Conservation (phyloP, 2,797 vertebrate genomes). For the Loris lydekkerianus region DNA sequence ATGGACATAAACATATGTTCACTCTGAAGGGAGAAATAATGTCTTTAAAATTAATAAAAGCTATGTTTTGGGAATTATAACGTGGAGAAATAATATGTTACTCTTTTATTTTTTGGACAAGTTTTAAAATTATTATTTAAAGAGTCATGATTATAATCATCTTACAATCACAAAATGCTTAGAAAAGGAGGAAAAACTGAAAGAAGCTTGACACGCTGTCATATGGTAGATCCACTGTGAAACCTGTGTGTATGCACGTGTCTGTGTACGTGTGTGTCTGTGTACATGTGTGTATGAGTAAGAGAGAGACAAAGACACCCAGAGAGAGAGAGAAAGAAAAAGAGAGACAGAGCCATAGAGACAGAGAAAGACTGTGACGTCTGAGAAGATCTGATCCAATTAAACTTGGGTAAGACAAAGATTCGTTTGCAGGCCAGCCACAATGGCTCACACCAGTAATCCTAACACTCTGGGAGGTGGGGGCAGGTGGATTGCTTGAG, state of each 20-base stretch:
- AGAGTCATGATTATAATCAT: background rate
- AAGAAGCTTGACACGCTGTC: background rate
- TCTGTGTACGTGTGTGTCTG: background rate
- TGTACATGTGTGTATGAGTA: background rate
- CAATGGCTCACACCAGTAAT: no score
- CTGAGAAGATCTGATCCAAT: no score
- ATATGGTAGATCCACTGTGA: background rate
- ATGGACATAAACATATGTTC: background rate
- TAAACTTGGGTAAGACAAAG: no score
- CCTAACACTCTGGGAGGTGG: no score
- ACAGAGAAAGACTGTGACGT: background rate
- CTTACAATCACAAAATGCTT: background rate
- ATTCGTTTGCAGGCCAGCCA: no score
- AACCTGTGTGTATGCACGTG: background rate
- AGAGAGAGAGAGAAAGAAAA: background rate
- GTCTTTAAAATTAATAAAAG: background rate
- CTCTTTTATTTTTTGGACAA: background rate
- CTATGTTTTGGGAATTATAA: background rate
- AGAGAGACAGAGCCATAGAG: background rate
- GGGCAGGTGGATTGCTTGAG: no score
- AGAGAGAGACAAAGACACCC: background rate
- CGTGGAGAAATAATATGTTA: background rate
- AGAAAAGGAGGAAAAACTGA: background rate
- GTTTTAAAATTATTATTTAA: background rate
- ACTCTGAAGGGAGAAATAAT: background rate